Conservation (phyloP, 2,888 invertebrate species). For the Trichopoda pennipes region DNA sequence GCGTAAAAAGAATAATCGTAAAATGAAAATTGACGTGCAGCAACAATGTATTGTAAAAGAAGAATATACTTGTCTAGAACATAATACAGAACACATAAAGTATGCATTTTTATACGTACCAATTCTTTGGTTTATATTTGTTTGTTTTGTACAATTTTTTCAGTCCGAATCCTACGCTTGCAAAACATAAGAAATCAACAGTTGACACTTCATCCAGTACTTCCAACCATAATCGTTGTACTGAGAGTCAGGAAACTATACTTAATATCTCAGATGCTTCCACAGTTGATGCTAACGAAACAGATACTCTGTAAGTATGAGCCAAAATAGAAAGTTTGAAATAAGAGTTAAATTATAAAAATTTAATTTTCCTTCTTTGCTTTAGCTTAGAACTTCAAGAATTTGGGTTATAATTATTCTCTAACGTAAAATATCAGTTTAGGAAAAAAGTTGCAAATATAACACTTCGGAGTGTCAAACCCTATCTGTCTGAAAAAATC, state of each 20-base stretch:
- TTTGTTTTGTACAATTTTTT: slow-evolving; percentile 19
- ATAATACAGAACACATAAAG: slow-evolving; percentile 1
- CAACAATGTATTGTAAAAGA: slow-evolving; percentile 42
- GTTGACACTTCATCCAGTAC: slow-evolving; percentile 29
- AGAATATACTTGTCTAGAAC: slow-evolving; percentile 25
- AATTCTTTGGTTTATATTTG: not conserved
- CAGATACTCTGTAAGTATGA: slow-evolving; percentile 66
- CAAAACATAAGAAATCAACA: slow-evolving; percentile 5
- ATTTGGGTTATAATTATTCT: too few relatives aligned
- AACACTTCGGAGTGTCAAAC: too few relatives aligned
- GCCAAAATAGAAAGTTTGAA: too few relatives aligned
- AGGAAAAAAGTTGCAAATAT: too few relatives aligned
- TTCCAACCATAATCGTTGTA: slow-evolving; percentile 26
- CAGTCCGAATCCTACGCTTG: slow-evolving; percentile 27
- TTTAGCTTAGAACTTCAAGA: too few relatives aligned
- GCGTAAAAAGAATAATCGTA: slow-evolving; percentile 66
- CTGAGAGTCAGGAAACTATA: slow-evolving; percentile 39
- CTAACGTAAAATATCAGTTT: too few relatives aligned
- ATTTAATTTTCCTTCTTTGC: too few relatives aligned
- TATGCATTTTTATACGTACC: not conserved
- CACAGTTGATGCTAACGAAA: slow-evolving; percentile 64
- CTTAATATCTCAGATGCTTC: slow-evolving; percentile 66
- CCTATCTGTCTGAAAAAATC: too few relatives aligned
- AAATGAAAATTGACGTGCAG: slow-evolving; percentile 47
- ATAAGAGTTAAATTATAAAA: too few relatives aligned